Conservation (phyloP, 2,888 invertebrate genomes). For the Malthinus seriepunctatus region DNA sequence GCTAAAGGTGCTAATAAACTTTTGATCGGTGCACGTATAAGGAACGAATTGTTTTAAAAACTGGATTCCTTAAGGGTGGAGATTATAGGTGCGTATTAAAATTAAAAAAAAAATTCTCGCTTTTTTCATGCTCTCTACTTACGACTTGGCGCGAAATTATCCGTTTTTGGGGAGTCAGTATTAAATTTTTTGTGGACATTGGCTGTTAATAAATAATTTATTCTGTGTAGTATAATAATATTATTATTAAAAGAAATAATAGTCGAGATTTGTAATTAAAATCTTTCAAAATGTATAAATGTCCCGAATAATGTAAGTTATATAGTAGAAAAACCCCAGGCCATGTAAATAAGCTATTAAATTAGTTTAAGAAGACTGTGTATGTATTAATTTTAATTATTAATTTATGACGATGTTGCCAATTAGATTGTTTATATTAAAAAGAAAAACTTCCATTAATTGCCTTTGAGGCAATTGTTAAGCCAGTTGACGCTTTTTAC, state of each 20-base stretch:
- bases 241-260: background rate
- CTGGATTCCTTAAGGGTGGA: constrained; percentile 2
- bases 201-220: constrained; percentile 32
- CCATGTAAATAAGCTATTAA: constrained; percentile 38
- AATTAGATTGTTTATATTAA: constrained; percentile 23
- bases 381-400: constrained; percentile 37
- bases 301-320: constrained; percentile 14
- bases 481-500: too few relatives aligned
- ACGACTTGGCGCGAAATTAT: constrained; percentile 9
- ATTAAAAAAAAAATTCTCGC: background rate
- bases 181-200: constrained; percentile 24
- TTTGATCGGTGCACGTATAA: constrained; percentile 10
- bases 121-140: constrained; percentile 17
- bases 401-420: constrained; percentile 28
- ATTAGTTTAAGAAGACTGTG: constrained; percentile 42
- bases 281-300: constrained; percentile 19
- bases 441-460: constrained; percentile 22
- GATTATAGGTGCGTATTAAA: background rate
- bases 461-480: constrained; percentile 25
- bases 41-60: background rate
- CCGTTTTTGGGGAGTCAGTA: constrained; percentile 12
- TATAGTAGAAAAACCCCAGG: constrained; percentile 27
- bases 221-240: constrained; percentile 22
- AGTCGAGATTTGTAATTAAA: constrained; percentile 10
- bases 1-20: constrained; percentile 27